Percentiles rank a stretch among this genome's conserved stretches.
Conservation (phyloP, 2,888 invertebrate species). For the Teinopalpus imperialis region DNA sequence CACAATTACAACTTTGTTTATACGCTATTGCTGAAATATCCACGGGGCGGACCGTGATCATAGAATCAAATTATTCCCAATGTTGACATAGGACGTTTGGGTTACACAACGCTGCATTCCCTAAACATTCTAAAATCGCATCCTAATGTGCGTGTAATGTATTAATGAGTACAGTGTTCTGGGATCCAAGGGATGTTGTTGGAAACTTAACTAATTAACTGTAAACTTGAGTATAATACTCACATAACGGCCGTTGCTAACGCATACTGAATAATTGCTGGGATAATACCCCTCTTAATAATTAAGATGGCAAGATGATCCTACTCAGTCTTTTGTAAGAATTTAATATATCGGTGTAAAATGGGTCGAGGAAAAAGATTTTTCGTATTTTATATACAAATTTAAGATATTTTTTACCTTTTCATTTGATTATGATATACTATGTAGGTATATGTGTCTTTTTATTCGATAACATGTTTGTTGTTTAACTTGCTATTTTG, state of each 20-base stretch:
- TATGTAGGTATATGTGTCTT: no score
- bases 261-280: constrained; percentile 6
- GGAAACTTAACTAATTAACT: constrained; percentile 24
- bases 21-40: constrained; percentile 1
- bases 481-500: no score
- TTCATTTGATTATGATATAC: no score
- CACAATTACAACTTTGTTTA: constrained; percentile 15
- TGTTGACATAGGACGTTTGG: constrained; percentile 56
- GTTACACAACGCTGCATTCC: constrained; percentile 44
- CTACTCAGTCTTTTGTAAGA: neutral
- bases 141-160: constrained; percentile 62
- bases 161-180: constrained; percentile 55
- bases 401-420: no score
- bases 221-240: constrained; percentile 17
- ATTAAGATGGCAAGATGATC: neutral
- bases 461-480: no score
- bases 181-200: constrained; percentile 13
- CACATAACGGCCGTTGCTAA: constrained; percentile 3
- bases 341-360: no score
- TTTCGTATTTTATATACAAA: no score
- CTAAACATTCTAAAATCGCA: constrained; percentile 33
- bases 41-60: constrained; percentile 4
- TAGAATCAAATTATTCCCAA: constrained; percentile 29
- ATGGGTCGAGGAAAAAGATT: no score
- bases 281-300: constrained; percentile 10